Conservation (phyloP, 2,888 invertebrate genomes). For the Caenorhabditis parvicauda region DNA sequence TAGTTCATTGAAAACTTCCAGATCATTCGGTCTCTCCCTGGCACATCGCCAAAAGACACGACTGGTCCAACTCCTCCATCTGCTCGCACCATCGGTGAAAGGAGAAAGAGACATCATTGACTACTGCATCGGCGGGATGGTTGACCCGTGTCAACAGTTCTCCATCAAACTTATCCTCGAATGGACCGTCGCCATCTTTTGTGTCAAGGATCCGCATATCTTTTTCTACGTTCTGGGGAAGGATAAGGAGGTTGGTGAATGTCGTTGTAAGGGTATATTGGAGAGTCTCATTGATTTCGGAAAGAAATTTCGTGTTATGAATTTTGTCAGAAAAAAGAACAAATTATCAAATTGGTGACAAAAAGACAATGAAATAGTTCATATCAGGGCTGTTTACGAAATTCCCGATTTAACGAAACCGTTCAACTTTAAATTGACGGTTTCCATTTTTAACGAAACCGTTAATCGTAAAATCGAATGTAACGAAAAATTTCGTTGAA, state of each 20-base stretch:
- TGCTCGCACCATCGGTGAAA: slow-evolving; percentile 8
- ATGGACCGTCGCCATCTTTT: slow-evolving; percentile 39
- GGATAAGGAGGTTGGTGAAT: slow-evolving; percentile 12
- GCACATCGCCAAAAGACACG: slow-evolving; percentile 53
- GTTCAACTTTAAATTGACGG: too few species aligned
- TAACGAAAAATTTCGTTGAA: too few species aligned
- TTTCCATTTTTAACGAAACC: too few species aligned
- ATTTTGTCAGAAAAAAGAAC: slow-evolving; percentile 6
- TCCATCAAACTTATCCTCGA: slow-evolving; percentile 52
- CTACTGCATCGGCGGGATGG: slow-evolving; percentile 30
- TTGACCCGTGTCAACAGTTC: slow-evolving; percentile 52
- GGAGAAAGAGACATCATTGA: slow-evolving; percentile 27
- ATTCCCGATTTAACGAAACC: too few species aligned
- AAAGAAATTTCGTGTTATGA: too few species aligned
- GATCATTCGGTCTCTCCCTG: slow-evolving; percentile 52
- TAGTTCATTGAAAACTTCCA: slow-evolving; percentile 6
- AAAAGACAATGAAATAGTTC: too few species aligned
- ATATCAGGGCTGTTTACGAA: too few species aligned
- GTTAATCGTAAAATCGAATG: too few species aligned
- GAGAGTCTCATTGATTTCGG: too few species aligned
- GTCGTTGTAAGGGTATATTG: too few species aligned
- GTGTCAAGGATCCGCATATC: slow-evolving; percentile 3
- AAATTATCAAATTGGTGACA: slow-evolving; percentile 6
- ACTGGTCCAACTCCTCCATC: slow-evolving; percentile 31
- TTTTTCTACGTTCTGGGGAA: slow-evolving; percentile 7